Evolutionary conservation across 2,113 vertebrate genomes (phyloP).

Genomic region (Desmodus rotundus): DNA sequence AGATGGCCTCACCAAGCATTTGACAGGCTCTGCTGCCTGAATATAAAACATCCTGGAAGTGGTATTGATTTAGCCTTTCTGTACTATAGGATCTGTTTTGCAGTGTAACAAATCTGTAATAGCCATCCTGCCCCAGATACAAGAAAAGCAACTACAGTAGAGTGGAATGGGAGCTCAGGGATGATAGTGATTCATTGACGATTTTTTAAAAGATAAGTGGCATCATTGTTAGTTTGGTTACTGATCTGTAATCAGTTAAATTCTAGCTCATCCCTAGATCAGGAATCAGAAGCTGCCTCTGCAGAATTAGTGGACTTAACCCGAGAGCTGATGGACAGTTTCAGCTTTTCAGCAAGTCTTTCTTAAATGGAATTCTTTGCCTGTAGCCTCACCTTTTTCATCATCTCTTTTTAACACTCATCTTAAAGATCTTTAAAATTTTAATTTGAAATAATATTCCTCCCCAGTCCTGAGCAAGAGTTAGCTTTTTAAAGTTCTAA

Average conservation of each 20-base stretch:
- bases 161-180: neutral
- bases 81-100: neutral
- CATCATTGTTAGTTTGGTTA: neutral
- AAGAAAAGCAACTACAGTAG: neutral
- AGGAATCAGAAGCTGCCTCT: neutral
- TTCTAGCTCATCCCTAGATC: neutral
- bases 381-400: neutral
- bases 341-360: neutral
- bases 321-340: neutral
- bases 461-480: neutral
- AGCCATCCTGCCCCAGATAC: neutral
- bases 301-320: neutral
- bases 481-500: constrained; percentile 32
- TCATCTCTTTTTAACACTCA: constrained; percentile 12
- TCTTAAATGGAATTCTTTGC: constrained; percentile 14
- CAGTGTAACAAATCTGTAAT: neutral
- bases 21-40: neutral
- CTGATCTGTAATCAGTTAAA: neutral
- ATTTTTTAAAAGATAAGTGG: neutral
- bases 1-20: neutral
- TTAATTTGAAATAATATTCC: constrained; percentile 14
- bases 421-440: constrained; percentile 34
- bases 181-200: neutral
- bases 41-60: neutral
- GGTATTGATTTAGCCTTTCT: neutral